Evolutionary conservation across 2,113 vertebrate species (phyloP).

Genomic region (Polypterus bichir): DNA sequence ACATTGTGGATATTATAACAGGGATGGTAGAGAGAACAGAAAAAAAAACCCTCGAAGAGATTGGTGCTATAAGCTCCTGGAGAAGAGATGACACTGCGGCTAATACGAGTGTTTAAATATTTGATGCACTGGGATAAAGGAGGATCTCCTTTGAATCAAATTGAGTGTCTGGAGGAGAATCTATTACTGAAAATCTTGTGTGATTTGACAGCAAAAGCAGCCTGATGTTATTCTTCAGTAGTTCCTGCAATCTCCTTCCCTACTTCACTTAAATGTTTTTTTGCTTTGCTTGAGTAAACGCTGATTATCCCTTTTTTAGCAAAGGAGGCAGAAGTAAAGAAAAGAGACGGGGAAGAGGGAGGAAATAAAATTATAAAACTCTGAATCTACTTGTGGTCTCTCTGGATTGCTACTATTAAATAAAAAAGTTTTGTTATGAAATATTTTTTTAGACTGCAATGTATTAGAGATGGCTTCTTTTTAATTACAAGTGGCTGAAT

Average conservation of each 20-base stretch:
- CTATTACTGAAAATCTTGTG: conserved; percentile 96
- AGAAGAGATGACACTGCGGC: conserved; percentile 89
- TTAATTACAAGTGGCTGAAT: too few species aligned
- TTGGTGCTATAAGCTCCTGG: conserved; percentile 68
- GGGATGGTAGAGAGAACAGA: conserved; percentile 48
- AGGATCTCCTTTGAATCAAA: conserved; percentile 97
- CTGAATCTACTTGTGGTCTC: not conserved
- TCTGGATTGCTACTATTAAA: conserved; percentile 6
- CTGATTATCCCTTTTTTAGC: conserved; percentile 80
- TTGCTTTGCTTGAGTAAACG: conserved; percentile 84
- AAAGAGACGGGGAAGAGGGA: conserved; percentile 3
- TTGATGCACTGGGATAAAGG: conserved; percentile 99
- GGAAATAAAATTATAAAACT: not conserved
- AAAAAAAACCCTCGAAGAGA: conserved; percentile 36
- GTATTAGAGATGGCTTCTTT: too few species aligned
- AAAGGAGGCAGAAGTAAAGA: conserved; percentile 21
- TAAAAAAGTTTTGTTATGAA: too few species aligned
- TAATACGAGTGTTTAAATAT: conserved; percentile 99
- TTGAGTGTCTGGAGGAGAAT: conserved; percentile 99
- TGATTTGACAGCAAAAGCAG: conserved; percentile 85
- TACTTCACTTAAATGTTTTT: conserved; percentile 93
- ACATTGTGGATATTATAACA: conserved; percentile 81
- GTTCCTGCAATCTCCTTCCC: conserved; percentile 75
- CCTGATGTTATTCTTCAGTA: conserved; percentile 85
- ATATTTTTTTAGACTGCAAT: too few species aligned